Conservation (phyloP, 2,113 vertebrate species). For the Elephas maximus region DNA sequence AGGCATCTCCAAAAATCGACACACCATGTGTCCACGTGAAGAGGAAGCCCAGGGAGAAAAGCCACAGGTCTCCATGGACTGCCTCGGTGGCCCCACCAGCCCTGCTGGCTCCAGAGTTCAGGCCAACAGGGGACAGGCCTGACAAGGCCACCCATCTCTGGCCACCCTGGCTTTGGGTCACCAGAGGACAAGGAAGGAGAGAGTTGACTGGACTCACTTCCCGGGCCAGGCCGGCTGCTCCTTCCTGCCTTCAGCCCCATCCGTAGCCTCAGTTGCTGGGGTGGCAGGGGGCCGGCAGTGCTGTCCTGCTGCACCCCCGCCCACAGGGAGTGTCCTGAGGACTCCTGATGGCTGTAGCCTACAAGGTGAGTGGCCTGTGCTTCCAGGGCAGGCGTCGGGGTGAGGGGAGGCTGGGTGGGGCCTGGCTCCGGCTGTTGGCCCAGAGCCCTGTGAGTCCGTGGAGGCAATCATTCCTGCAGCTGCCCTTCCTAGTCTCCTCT, state of each 20-base stretch:
- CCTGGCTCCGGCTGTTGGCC: neutral
- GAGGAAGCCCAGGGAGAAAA: neutral
- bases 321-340: no score
- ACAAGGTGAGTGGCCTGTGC: neutral
- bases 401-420: neutral
- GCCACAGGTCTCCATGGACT: neutral
- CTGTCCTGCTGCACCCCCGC: neutral
- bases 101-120: neutral
- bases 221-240: neutral
- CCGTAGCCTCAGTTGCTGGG: rapidly evolving
- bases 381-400: neutral
- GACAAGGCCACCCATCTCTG: neutral
- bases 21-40: neutral
- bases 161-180: neutral
- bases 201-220: neutral
- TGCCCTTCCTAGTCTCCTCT: neutral
- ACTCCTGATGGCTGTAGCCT: no score
- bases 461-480: neutral
- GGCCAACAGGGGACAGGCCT: neutral
- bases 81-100: neutral
- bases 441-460: neutral
- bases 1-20: neutral
- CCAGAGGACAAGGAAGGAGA: neutral
- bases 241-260: neutral
- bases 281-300: neutral